Evolutionary conservation across 2,888 invertebrate species (phyloP).

Genomic region (Drosophila colorata): DNA sequence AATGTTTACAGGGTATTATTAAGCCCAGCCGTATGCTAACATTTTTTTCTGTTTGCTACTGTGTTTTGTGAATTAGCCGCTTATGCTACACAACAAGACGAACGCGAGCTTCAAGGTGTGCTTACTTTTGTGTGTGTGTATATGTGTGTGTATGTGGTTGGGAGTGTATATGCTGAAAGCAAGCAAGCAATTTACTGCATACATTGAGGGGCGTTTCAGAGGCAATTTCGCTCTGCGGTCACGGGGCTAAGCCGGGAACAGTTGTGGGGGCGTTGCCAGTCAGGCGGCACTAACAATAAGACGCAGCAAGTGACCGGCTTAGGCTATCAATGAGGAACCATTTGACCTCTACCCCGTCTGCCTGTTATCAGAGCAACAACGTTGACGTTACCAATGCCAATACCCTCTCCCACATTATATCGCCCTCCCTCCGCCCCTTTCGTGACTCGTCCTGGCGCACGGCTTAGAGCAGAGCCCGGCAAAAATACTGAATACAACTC

Average conservation of each 20-base stretch:
- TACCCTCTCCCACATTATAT: neutral
- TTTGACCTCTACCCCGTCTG: conserved; percentile 56
- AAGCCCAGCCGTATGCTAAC: neutral
- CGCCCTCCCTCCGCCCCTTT: neutral
- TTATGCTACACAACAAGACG: conserved; percentile 39
- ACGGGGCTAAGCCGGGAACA: conserved; percentile 23
- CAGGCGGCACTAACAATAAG: conserved; percentile 50
- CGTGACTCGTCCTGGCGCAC: neutral
- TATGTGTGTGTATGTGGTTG: conserved; percentile 22
- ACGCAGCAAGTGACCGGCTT: conserved; percentile 52
- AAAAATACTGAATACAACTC: conserved; percentile 24
- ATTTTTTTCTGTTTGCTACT: conserved; percentile 35
- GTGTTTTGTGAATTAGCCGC: conserved; percentile 61
- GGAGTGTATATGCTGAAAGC: conserved; percentile 22
- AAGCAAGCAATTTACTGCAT: conserved; percentile 73
- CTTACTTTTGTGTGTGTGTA: conserved; percentile 12
- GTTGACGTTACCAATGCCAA: conserved; percentile 22
- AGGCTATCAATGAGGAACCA: conserved; percentile 54
- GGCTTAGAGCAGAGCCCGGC: conserved; percentile 16
- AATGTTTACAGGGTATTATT: conserved; percentile 2
- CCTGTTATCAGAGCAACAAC: conserved; percentile 38
- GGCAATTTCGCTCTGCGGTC: conserved; percentile 50
- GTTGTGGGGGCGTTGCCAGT: conserved; percentile 44
- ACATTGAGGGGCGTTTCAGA: conserved; percentile 53
- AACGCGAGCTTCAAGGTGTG: conserved; percentile 44